Percentiles rank a stretch among this genome's conserved stretches.
Evolutionary conservation across 2,113 vertebrate genomes (phyloP).

Genomic region (Zosterops hypoxanthus): DNA sequence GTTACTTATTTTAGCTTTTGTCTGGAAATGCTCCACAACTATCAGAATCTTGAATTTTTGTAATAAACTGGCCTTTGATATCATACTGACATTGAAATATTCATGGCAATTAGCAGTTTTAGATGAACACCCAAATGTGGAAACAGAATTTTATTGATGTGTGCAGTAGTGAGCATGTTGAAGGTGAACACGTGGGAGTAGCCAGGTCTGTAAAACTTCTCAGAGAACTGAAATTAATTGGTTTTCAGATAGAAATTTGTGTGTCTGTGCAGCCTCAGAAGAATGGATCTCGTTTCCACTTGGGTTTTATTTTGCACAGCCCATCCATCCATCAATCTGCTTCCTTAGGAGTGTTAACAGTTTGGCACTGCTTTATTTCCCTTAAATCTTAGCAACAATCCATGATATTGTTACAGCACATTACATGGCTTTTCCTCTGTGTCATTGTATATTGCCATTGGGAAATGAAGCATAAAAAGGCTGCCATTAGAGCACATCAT

Average conservation of each 20-base stretch:
- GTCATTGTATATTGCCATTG: not conserved
- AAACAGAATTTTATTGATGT: not conserved
- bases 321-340: not conserved
- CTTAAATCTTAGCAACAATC: not conserved
- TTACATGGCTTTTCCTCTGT: constrained; percentile 29
- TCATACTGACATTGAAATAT: not conserved
- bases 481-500: constrained; percentile 21
- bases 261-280: not conserved
- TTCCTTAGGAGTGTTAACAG: not conserved
- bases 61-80: not conserved
- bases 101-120: not conserved
- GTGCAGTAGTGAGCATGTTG: too few species aligned
- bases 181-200: not conserved
- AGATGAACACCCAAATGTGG: not conserved
- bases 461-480: constrained; percentile 42
- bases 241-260: not conserved
- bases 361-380: not conserved
- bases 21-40: not conserved
- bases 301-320: not conserved
- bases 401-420: not conserved
- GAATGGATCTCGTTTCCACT: not conserved
- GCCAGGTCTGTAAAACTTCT: not conserved
- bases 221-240: not conserved
- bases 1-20: not conserved
- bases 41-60: not conserved